phyloP scores from a whole-genome alignment of 1,140 invertebrate genomes.

The Protaetia brevitarsis region DNA sequence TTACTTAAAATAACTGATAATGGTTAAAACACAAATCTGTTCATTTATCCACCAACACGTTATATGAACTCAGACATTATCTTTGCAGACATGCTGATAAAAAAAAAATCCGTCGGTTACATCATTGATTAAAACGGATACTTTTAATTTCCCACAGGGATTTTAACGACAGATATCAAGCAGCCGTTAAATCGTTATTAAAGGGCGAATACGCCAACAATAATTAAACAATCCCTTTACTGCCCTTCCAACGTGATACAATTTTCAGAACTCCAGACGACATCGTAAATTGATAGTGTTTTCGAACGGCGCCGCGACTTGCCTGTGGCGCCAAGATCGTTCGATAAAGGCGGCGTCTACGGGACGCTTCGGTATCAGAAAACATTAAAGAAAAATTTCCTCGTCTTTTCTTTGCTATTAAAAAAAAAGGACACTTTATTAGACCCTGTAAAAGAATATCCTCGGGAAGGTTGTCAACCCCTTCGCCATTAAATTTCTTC shows the following conservation, averaged over 20 bases:
- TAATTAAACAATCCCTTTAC: not conserved
- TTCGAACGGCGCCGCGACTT: slow-evolving; percentile 32
- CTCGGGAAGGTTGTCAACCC: not conserved
- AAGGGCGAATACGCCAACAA: not conserved
- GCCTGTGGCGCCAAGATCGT: slow-evolving; percentile 31
- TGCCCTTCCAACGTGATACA: slow-evolving; percentile 17
- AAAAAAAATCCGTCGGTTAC: too few species aligned
- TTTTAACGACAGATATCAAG: not conserved
- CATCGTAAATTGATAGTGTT: slow-evolving; percentile 36
- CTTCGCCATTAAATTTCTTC: not conserved
- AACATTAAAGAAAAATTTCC: slow-evolving; percentile 5
- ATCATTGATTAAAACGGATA: not conserved
- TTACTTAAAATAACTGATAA: too few species aligned
- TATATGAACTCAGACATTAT: too few species aligned
- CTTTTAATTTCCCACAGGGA: not conserved
- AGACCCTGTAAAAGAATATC: not conserved
- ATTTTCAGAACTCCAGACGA: slow-evolving; percentile 23
- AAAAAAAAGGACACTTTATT: not conserved
- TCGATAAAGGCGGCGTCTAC: slow-evolving; percentile 26
- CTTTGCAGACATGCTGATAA: too few species aligned
- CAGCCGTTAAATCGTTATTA: not conserved
- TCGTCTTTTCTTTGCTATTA: not conserved
- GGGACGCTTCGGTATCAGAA: not conserved
- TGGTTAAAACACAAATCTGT: too few species aligned
- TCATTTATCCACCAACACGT: too few species aligned